Evolutionary conservation across 1,140 invertebrate species (phyloP), one percentile per base, ranked within the genome.

Genomic region (Vollenhovia emeryi): DNA sequence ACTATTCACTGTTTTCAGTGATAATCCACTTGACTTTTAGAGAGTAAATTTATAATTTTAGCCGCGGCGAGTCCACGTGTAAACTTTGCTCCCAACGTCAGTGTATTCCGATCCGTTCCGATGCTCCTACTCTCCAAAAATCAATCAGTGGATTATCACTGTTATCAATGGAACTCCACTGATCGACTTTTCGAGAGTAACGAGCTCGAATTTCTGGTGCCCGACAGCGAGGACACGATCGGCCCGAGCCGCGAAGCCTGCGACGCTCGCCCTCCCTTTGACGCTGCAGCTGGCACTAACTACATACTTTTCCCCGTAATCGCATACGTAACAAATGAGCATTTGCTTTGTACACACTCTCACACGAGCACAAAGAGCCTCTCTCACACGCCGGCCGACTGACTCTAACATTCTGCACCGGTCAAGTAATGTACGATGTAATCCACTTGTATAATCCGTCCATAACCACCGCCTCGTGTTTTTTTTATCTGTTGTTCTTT

Each of bases 221-320:
- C 33, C 24, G 33, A 55, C 55, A n/a, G 79, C 21, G 43, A 76
- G 50, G 30, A 27, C 36, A 24, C 1, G 62, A 74, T 60, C 36
- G 36, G 18, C 11, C 66, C 55, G 30, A 21, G 55, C 66, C 24
- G 71, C 45, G 57, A 76, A 76, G 43, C 40, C 62, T 76, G 43
- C 33, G n/a, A 69, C n/a, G 27, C 55, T 68, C 40, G n/a, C 43
- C 15, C 48, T 27, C 15, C 40, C 55, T 21, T 64, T 50, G 87
- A 76, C 64, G 87, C 83, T 89, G 79, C 75, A 89, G 33, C 80
- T 85, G 79, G 79, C 88, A 90, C 88, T 90, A 90, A 90, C 85
- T 88, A 90, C 85, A n/a, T n/a, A n/a, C n/a, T n/a, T 86, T 89
- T 90, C 60, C 79, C 60, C 84, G 48, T 86, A 84, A 78, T 79